These are phyloP conservation scores for Zaprionus ornatus DNA, from an alignment of 1,140 invertebrate species.

Conservation along the genomic window DNA sequence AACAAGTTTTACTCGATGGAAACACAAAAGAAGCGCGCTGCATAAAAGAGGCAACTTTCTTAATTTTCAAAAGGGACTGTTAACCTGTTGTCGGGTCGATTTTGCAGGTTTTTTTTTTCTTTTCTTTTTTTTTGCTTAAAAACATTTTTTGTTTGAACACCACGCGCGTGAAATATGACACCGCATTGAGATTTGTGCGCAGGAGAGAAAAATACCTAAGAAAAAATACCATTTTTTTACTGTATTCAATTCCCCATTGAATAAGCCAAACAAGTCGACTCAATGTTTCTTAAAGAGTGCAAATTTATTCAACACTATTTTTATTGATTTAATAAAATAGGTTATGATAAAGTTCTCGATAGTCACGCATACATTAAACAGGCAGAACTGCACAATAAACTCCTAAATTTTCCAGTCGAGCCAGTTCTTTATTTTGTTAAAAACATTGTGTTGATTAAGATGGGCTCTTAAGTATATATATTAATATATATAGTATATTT, in stretches of 20 bases:
- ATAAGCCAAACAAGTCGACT: background rate
- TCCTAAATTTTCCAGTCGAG: background rate
- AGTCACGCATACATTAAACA: background rate
- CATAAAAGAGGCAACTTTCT: constrained; percentile 51
- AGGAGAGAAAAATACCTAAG: background rate
- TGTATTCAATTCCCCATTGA: constrained; percentile 4
- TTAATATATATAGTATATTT: background rate
- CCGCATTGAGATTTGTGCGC: constrained; percentile 18
- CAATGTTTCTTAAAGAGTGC: background rate
- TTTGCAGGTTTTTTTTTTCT: background rate
- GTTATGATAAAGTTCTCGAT: background rate
- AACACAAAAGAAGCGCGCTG: constrained; percentile 17
- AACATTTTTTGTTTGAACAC: constrained; percentile 30
- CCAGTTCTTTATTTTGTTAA: background rate
- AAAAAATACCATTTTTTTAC: constrained; percentile 31
- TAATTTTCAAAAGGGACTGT: constrained; percentile 46
- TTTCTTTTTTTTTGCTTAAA: background rate
- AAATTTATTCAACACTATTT: background rate
- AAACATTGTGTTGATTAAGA: background rate
- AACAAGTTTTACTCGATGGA: constrained; percentile 54
- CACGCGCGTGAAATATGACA: constrained; percentile 47
- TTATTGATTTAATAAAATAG: background rate
- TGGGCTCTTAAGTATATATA: too few species aligned
- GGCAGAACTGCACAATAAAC: background rate
- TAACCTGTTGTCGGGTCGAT: constrained; percentile 9